Percentiles rank a stretch among this genome's conserved stretches.
These are phyloP conservation scores for Lamellibrachia satsuma DNA, from an alignment of 2,888 invertebrate species.

Conservation along the genomic window DNA sequence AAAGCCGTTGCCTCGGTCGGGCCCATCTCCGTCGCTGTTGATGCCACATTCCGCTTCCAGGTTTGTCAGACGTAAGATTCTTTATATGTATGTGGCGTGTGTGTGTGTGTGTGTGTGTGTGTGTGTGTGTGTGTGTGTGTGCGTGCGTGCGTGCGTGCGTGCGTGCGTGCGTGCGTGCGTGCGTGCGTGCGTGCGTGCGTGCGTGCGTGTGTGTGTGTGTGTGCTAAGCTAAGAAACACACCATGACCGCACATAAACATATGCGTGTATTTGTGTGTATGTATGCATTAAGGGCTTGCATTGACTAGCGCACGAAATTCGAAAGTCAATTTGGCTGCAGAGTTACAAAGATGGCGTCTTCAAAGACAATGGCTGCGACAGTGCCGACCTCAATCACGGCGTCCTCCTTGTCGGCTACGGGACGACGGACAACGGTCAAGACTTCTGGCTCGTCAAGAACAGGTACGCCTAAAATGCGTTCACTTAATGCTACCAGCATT, in stretches of 20 bases:
- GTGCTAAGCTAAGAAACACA: no score
- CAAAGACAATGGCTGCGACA: slow-evolving; percentile 31
- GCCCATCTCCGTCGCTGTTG: slow-evolving; percentile 86
- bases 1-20: slow-evolving; percentile 51
- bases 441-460: slow-evolving; percentile 88
- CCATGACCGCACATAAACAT: no score
- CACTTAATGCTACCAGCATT: neutral
- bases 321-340: neutral
- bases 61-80: neutral
- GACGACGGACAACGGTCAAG: slow-evolving; percentile 70
- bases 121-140: no score
- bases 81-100: neutral
- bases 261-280: no score
- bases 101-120: no score
- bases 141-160: no score
- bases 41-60: slow-evolving; percentile 70
- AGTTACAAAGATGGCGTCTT: slow-evolving; percentile 31
- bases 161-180: fast-evolving
- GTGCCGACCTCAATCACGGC: slow-evolving; percentile 29
- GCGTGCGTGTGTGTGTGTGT: no score
- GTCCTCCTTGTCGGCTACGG: slow-evolving; percentile 37
- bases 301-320: neutral
- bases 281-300: no score
- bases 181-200: no score
- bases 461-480: slow-evolving; percentile 68